Evolutionary conservation across 92 coral and sea anemone genomes (phyloP), one percentile per base, ranked within the genome.

Genomic region (Plumapathes pennacea): DNA sequence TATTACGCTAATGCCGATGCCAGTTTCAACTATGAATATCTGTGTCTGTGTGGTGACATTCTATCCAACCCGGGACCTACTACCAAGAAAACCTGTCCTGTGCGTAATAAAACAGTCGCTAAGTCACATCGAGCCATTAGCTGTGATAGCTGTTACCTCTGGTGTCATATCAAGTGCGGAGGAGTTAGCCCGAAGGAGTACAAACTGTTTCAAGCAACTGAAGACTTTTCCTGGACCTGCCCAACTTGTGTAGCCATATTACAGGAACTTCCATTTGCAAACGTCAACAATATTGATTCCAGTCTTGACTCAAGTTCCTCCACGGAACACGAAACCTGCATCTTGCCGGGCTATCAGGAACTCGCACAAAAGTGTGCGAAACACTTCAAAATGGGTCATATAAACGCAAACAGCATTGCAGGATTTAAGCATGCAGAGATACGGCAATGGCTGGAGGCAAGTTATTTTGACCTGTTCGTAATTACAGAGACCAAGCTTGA

Each of bases 131-230:
- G 71, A 41, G 71, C 71, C 32, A 40, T 63, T 27, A 37, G 18
- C 25, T 63, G 71, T 46, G 59, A 63, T 61, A 13, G 5, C 23
- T 48, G 71, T 63, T 32, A 48, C 31, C 31, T 33, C 29, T 21
- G 60, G 59, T 37, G 58, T 25, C 71, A 63, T 61, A 63, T 63
- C 25, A 63, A 63, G 23, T 63, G 71, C 49, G 71, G 58, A 32
- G 46, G 46, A 24, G 71, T 63, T 24, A 48, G 33, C 25, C 61
- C 63, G 26, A 50, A 20, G 24, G 64, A 63, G 25, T 63, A 46
- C 54, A 46, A 39, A 44, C 56, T 31, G 54, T 27, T 60, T 22
- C 32, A 51, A 36, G 18, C 32, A 3, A 32, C 17, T 23, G 25
- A 45, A 20, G 22, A 51, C 28, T 25, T 25, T 25, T 25, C 38